Percentiles rank a stretch among this genome's conserved stretches.
phyloP scores from a whole-genome alignment of 2,113 vertebrate genomes.

The Gallinago undulata region DNA sequence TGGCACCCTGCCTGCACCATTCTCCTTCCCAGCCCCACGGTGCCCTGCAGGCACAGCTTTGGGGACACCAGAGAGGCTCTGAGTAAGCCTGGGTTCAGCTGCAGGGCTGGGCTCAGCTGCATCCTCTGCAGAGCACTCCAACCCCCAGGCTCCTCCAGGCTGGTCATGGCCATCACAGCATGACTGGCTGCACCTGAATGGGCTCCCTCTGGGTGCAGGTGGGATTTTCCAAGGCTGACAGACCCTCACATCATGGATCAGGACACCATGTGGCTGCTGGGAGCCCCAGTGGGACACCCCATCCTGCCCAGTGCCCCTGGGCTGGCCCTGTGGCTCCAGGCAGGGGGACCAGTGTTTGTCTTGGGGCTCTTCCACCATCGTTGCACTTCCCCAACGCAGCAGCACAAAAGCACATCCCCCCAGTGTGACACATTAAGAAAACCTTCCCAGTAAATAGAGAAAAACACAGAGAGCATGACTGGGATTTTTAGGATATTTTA shows the following conservation, averaged over 20 bases:
- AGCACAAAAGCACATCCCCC: neutral
- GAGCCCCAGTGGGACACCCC: neutral
- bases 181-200: neutral
- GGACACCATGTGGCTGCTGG: neutral
- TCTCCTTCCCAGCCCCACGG: rapidly evolving
- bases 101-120: neutral
- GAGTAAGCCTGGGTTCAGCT: neutral
- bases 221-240: neutral
- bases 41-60: neutral
- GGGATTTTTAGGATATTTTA: conserved; percentile 12
- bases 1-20: neutral
- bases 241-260: rapidly evolving
- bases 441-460: neutral
- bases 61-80: too few relatives aligned
- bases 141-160: neutral
- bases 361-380: neutral
- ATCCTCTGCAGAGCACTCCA: neutral
- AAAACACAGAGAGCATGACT: neutral
- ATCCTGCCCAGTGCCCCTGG: neutral
- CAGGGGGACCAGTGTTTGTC: neutral
- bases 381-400: neutral
- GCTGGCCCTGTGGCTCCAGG: rapidly evolving
- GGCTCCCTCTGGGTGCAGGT: rapidly evolving
- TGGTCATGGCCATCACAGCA: neutral
- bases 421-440: neutral